Evolutionary conservation across 2,113 vertebrate species (phyloP).

Genomic region (Ptilonorhynchus violaceus): DNA sequence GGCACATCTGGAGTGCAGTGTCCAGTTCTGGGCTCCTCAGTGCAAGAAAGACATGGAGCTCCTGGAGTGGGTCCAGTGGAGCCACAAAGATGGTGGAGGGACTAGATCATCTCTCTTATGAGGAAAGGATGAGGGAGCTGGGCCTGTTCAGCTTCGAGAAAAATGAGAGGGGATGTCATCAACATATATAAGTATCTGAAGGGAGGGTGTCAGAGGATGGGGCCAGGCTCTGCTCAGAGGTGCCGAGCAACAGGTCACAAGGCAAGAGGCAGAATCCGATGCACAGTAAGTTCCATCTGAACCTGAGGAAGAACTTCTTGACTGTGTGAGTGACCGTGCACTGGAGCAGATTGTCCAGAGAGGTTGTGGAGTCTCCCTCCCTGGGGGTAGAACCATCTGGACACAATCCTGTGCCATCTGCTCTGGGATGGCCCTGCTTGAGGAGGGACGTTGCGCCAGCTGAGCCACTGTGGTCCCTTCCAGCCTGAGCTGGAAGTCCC

Average conservation of each 20-base stretch:
- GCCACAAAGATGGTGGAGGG: not conserved
- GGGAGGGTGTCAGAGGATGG: too few relatives aligned
- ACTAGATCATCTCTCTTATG: not conserved
- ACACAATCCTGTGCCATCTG: too few relatives aligned
- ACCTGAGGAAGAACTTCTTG: not conserved
- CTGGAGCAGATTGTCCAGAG: not conserved
- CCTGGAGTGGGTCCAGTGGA: rapidly evolving
- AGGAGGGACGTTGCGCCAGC: not conserved
- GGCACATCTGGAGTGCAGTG: not conserved
- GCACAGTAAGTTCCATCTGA: not conserved
- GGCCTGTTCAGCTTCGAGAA: too few relatives aligned
- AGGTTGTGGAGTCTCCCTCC: not conserved
- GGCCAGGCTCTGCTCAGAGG: too few relatives aligned
- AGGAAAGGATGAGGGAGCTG: not conserved
- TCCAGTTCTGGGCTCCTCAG: not conserved
- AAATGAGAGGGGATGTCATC: not conserved
- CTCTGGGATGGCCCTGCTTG: not conserved
- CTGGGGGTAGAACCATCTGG: rapidly evolving
- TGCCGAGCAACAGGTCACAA: not conserved
- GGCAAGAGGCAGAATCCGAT: not conserved
- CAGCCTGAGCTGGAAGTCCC: too few relatives aligned
- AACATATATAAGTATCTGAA: not conserved
- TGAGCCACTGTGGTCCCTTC: not conserved
- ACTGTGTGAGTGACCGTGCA: not conserved
- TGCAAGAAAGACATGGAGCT: rapidly evolving